Evolutionary conservation across 53 echinoderm and acorn worm genomes (phyloP), one percentile per base, ranked within the genome.

Genomic region (Glandiceps talaboti): DNA sequence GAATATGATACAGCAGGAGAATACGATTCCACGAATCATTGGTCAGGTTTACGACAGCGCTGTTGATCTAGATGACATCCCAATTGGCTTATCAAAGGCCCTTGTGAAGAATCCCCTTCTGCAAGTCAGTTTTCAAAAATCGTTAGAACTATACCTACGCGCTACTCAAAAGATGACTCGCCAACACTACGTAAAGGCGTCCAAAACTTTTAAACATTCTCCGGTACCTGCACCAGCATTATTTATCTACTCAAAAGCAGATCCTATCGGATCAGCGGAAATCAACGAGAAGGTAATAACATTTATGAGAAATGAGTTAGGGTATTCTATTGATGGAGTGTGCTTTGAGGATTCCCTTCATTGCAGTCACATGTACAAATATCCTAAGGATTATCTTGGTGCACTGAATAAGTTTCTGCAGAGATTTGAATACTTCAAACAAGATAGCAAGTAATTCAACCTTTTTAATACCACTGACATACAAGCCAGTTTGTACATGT

Each of bases 31-130:
- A 12, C 87, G 97, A 28, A 89, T 96, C 30, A 87, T 88, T 26
- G 93, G 93, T 26, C 97, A 96, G 81, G 85, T 96, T 25, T 96
- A 87, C 75, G 97, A 96, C 84, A 96, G 97, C 31, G 83, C 93
- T 25, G 97, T 94, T 0, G 97, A 93, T 82, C 74, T 91, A 0
- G 76, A 91, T 30, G 88, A 91, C 30, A 85, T 90, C 25, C 92
- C 92, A 1, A 75, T 78, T 14, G 90, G 90, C 6, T 85, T 88
- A 14, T 93, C 93, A 25, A 90, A 86, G 77, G 89, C 89, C n/a
- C 30, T 85, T 14, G 30, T 78, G 0, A 79, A 85, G 31, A 89
- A 80, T 33, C 33, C 26, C 6, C 28, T 89, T 0, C 77, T 79
- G 25, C 85, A 85, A 79, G 76, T 31, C 29, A 80, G 79, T 64